Evolutionary conservation across 2,113 vertebrate genomes (phyloP).

Genomic region (Taurulus bubalis): DNA sequence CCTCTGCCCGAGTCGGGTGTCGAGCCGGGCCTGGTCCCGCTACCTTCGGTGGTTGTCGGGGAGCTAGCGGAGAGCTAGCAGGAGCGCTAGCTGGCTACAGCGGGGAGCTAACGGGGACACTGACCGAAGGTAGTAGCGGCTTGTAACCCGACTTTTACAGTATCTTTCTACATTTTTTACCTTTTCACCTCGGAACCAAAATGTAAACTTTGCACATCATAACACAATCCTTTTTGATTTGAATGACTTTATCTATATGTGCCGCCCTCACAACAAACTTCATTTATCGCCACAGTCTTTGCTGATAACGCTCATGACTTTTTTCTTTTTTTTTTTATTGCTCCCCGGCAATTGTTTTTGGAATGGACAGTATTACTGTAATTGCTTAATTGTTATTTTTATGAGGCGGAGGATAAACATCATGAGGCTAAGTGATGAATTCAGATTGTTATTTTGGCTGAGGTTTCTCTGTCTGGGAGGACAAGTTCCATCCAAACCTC

Average conservation of each 20-base stretch:
- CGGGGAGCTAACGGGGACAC: no score
- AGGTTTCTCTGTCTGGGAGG: conserved; percentile 7
- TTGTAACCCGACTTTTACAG: no score
- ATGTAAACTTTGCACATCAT: background rate
- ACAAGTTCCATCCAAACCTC: conserved; percentile 15
- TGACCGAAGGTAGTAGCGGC: no score
- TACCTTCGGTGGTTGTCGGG: no score
- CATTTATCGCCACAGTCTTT: background rate
- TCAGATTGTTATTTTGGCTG: conserved; percentile 42
- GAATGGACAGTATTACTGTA: background rate
- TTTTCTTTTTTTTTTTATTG: background rate
- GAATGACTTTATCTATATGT: background rate
- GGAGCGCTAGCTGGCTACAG: no score
- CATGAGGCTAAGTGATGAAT: conserved; percentile 9
- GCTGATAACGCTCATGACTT: background rate
- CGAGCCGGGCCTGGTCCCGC: no score
- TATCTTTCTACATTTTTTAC: background rate
- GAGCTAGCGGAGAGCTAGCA: no score
- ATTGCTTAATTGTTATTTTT: conserved; percentile 56
- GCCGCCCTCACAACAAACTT: background rate
- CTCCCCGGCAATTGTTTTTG: conserved; percentile 1
- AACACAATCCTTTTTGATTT: background rate
- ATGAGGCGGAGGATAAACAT: background rate
- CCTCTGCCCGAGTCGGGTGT: no score
- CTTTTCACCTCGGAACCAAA: background rate